Conservation (phyloP, 2,113 vertebrate genomes). For the Numenius arquata region DNA sequence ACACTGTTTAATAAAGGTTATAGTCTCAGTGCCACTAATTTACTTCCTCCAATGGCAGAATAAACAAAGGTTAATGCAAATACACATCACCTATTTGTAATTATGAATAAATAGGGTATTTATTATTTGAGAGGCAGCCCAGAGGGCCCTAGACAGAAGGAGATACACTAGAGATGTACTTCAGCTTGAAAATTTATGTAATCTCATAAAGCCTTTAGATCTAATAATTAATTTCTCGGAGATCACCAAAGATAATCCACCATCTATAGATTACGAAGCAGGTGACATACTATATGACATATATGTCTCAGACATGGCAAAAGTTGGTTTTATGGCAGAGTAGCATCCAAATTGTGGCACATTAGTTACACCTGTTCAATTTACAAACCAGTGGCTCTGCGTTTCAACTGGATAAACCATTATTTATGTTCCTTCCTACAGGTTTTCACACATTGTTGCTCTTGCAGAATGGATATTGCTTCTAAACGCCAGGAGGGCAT, state of each 20-base stretch:
- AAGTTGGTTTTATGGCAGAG: slow-evolving; percentile 2
- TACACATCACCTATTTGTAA: background rate
- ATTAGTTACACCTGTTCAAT: background rate
- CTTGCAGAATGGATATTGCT: slow-evolving; percentile 26
- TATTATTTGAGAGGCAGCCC: background rate
- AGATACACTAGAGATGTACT: background rate
- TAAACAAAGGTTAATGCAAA: slow-evolving; percentile 6
- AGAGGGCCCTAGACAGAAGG: background rate
- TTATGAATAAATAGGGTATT: background rate
- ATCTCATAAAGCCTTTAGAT: background rate
- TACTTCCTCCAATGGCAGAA: background rate
- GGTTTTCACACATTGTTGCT: slow-evolving; percentile 32
- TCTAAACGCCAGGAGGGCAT: background rate
- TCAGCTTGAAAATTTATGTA: background rate
- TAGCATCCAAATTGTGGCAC: background rate
- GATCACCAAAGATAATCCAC: background rate
- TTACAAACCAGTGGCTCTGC: background rate
- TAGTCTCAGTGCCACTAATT: background rate
- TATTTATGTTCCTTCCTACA: slow-evolving; percentile 9
- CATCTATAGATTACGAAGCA: background rate
- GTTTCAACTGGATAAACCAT: slow-evolving; percentile 7
- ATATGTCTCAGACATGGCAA: background rate
- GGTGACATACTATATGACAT: background rate
- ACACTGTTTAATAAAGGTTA: background rate
- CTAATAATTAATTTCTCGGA: background rate